Conservation (phyloP, 1,140 invertebrate species). For the Venustaconcha ellipsiformis region DNA sequence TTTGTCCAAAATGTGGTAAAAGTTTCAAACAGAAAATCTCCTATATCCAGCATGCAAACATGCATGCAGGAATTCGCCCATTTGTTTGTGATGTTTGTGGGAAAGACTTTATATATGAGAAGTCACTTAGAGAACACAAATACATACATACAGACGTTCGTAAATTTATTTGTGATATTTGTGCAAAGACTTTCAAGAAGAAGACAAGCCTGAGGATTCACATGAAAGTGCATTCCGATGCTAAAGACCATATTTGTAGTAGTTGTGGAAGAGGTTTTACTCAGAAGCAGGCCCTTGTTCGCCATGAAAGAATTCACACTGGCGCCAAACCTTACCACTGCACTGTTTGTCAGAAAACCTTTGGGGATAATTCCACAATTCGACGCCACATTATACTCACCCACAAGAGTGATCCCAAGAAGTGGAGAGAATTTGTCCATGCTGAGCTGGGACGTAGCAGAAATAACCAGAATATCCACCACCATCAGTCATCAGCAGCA, state of each 20-base stretch:
- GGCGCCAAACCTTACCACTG: slow-evolving; percentile 60
- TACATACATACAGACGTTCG: slow-evolving; percentile 49
- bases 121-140: slow-evolving; percentile 52
- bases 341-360: slow-evolving; percentile 48
- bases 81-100: slow-evolving; percentile 55
- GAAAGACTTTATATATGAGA: slow-evolving; percentile 53
- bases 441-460: not conserved
- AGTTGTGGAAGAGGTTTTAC: slow-evolving; percentile 59
- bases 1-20: slow-evolving; percentile 58
- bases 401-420: slow-evolving; percentile 47
- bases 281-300: slow-evolving; percentile 53
- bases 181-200: slow-evolving; percentile 52
- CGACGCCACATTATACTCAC: slow-evolving; percentile 57
- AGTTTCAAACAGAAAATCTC: slow-evolving; percentile 55
- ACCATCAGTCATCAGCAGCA: no score
- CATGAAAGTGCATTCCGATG: slow-evolving; percentile 50
- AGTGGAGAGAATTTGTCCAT: slow-evolving; percentile 37
- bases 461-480: no score
- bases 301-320: slow-evolving; percentile 58
- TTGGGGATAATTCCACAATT: slow-evolving; percentile 55
- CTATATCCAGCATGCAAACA: slow-evolving; percentile 55
- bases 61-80: slow-evolving; percentile 52
- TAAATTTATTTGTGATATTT: slow-evolving; percentile 44
- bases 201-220: slow-evolving; percentile 47
- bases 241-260: slow-evolving; percentile 51